Conservation (phyloP, 1,140 invertebrate genomes). For the Drosophila tani region DNA sequence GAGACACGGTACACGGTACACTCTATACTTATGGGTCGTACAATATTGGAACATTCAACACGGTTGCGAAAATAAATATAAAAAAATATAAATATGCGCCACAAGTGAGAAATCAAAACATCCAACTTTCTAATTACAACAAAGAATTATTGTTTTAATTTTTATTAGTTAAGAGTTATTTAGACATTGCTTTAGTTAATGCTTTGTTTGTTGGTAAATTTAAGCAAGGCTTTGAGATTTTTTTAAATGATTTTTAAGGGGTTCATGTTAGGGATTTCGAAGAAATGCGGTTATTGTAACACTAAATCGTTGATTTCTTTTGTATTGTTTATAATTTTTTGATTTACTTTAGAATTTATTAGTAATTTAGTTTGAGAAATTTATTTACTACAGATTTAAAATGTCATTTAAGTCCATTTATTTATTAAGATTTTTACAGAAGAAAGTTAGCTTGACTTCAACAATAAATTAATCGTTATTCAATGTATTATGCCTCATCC, state of each 20-base stretch:
- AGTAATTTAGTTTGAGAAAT: not conserved
- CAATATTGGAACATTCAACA: constrained; percentile 44
- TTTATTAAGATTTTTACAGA: not conserved
- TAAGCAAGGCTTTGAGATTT: not conserved
- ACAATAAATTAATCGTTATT: not conserved
- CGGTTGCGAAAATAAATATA: constrained; percentile 29
- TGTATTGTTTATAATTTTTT: not conserved
- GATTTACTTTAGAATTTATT: too few relatives aligned
- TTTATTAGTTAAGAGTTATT: not conserved
- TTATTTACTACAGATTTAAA: not conserved
- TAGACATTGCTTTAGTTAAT: constrained; percentile 2
- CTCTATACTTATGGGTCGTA: constrained; percentile 70
- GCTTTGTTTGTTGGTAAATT: constrained; percentile 46
- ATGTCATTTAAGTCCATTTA: too few relatives aligned
- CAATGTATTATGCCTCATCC: not conserved
- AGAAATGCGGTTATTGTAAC: not conserved
- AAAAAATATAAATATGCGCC: constrained; percentile 14
- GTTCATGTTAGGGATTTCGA: not conserved
- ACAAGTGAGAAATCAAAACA: constrained; percentile 36
- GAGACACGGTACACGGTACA: constrained; percentile 67
- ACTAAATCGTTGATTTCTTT: not conserved
- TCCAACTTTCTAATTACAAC: constrained; percentile 29
- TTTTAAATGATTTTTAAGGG: not conserved
- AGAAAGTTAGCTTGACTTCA: not conserved
- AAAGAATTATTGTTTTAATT: constrained; percentile 4